Evolutionary conservation across 2,113 vertebrate genomes (phyloP), one percentile per base, ranked within the genome.

Genomic region (Ellobius talpinus): DNA sequence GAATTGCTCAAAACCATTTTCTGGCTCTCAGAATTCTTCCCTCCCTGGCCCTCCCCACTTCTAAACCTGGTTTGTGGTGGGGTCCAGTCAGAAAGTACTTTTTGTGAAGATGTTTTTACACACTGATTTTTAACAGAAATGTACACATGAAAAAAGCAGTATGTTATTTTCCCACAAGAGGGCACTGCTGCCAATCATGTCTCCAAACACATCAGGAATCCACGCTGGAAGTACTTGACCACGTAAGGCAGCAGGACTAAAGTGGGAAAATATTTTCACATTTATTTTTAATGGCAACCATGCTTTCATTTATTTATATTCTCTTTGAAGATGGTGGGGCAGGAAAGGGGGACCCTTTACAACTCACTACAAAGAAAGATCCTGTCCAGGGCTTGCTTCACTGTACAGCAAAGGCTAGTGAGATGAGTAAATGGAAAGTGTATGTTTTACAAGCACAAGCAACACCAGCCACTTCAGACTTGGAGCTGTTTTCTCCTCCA

Each of bases 141-240:
- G 17, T 47, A 45, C 63, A 85, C 82, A 87, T 2, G 50, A 74
- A 94, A 86, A 73, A 90, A 78, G 77, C 93, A 87, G 16, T 78
- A 45, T 31, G 63, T 7, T 68, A 29, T 61, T 89, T 73, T 31
- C 31, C 96, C 91, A 63, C 97, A 92, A 96, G 98, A 96, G 98
- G 98, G 97, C 97, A 89, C 97, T 96, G 77, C 76, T 93, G 77
- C 50, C 52, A 96, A 87, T 70, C 42, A 9, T 8, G 58, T 45
- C 84, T 95, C 76, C 77, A 45, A 91, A 50, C 10, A 39, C 0
- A 19, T 3, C 0, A 36, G 72, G 14, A 76, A 63, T 26, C 58
- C 39, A 31, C 36, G 16, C 45, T 66, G 72, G 36, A 90, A 58
- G 79, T 26, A n/a, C 42, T 1, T 88, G 76, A 82, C 93, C 93